Conservation (phyloP, 2,797 vertebrate genomes). For the Poeciliopsis paucimaculata region DNA sequence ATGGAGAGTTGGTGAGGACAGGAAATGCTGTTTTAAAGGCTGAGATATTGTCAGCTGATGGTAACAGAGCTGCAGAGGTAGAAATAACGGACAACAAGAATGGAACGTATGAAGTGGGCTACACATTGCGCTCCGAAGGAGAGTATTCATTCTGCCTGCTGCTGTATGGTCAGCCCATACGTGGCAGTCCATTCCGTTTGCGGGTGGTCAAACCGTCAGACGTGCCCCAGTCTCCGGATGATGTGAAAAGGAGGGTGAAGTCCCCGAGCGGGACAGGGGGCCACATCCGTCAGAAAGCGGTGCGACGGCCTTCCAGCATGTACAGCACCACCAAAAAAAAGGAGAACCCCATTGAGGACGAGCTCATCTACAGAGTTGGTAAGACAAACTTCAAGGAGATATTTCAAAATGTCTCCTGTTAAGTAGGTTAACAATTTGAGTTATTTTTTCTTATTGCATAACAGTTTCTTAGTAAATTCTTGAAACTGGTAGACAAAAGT, state of each 20-base stretch:
- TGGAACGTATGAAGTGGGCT: slow-evolving; percentile 93
- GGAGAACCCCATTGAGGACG: slow-evolving; percentile 97
- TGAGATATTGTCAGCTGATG: slow-evolving; percentile 82
- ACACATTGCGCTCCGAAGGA: slow-evolving; percentile 86
- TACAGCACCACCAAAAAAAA: slow-evolving; percentile 96
- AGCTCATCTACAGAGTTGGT: slow-evolving; percentile 97
- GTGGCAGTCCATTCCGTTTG: slow-evolving; percentile 89
- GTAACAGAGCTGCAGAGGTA: slow-evolving; percentile 69
- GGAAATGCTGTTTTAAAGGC: slow-evolving; percentile 89
- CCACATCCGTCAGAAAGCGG: slow-evolving; percentile 93
- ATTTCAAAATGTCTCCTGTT: background rate
- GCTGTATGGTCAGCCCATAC: slow-evolving; percentile 90
- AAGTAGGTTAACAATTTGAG: background rate
- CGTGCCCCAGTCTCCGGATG: slow-evolving; percentile 88
- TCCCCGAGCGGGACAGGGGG: slow-evolving; percentile 90
- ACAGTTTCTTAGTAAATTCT: slow-evolving; percentile 3
- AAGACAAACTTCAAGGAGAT: slow-evolving; percentile 45
- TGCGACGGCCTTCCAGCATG: slow-evolving; percentile 94
- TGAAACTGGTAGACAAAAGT: background rate
- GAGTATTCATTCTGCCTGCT: slow-evolving; percentile 87
- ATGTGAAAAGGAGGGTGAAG: slow-evolving; percentile 93
- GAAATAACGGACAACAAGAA: slow-evolving; percentile 94
- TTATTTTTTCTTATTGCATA: background rate
- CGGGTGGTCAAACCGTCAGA: slow-evolving; percentile 87
- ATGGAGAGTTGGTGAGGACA: slow-evolving; percentile 89